These are phyloP conservation scores for Cryptocheilus praepositus DNA, from an alignment of 2,888 invertebrate species.

Conservation along the genomic window DNA sequence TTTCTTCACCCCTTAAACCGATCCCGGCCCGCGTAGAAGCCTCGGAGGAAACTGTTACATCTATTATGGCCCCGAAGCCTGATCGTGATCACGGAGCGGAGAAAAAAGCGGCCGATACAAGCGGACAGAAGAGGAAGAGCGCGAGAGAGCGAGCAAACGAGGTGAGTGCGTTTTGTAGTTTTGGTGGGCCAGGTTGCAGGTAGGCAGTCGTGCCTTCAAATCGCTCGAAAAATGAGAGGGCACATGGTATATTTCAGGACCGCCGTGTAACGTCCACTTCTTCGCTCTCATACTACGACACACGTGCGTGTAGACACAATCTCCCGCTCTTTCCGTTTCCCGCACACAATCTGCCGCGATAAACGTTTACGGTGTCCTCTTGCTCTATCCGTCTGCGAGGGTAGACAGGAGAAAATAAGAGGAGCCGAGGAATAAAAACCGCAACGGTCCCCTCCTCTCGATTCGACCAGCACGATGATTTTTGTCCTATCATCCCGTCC, in stretches of 20 bases:
- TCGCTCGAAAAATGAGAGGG: constrained; percentile 54
- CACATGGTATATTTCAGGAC: constrained; percentile 32
- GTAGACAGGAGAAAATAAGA: constrained; percentile 16
- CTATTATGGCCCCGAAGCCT: constrained; percentile 56
- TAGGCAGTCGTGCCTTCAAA: constrained; percentile 51
- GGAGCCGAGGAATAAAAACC: constrained; percentile 34
- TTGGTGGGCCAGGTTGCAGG: constrained; percentile 58
- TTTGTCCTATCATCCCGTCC: constrained; percentile 9
- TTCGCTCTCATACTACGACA: neutral
- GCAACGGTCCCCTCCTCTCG: constrained; percentile 21
- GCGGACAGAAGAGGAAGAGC: constrained; percentile 21
- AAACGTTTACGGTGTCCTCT: constrained; percentile 39
- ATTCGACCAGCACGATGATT: constrained; percentile 25
- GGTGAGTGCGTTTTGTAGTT: constrained; percentile 44
- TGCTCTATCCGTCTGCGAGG: constrained; percentile 11
- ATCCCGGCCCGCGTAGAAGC: constrained; percentile 18
- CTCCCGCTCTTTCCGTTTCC: neutral
- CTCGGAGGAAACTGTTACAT: constrained; percentile 63
- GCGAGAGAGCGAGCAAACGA: constrained; percentile 13
- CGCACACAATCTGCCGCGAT: constrained; percentile 15
- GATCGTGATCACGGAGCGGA: constrained; percentile 51
- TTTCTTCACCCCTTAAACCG: constrained; percentile 37
- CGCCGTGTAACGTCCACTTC: constrained; percentile 33
- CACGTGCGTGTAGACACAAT: neutral
- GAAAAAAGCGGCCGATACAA: constrained; percentile 27